Evolutionary conservation across 2,113 vertebrate genomes (phyloP).

Genomic region (Austrofundulus limnaeus): DNA sequence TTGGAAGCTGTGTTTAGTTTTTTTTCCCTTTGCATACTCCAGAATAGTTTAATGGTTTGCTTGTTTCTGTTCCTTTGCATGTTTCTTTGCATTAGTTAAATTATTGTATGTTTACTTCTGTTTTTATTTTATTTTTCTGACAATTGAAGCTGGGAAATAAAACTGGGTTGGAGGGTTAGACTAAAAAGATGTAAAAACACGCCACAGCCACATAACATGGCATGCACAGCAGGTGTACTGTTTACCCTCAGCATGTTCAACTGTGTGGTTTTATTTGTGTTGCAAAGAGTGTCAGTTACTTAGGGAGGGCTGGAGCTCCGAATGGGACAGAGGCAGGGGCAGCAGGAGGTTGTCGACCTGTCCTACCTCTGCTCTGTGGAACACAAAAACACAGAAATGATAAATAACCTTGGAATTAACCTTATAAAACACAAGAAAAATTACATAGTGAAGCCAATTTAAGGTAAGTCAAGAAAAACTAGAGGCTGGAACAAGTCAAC

Average conservation of each 20-base stretch:
- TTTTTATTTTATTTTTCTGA: slow-evolving; percentile 4
- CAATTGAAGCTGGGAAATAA: slow-evolving; percentile 27
- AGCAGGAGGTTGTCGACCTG: slow-evolving; percentile 6
- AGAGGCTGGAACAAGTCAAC: slow-evolving; percentile 34
- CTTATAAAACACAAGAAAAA: slow-evolving; percentile 12
- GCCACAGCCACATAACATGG: slow-evolving; percentile 64
- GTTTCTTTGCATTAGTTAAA: slow-evolving; percentile 67
- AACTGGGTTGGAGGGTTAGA: slow-evolving; percentile 28
- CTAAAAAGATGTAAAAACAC: slow-evolving; percentile 40
- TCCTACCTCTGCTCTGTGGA: slow-evolving; percentile 52
- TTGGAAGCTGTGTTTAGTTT: slow-evolving; percentile 52
- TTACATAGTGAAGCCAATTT: slow-evolving; percentile 10
- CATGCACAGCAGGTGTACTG: slow-evolving; percentile 65
- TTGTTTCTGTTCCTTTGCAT: slow-evolving; percentile 72
- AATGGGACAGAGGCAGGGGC: slow-evolving; percentile 39
- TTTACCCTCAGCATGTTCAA: slow-evolving; percentile 71
- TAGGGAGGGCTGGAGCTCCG: slow-evolving; percentile 46
- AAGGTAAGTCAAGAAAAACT: slow-evolving; percentile 75
- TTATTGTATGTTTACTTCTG: slow-evolving; percentile 58
- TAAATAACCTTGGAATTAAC: slow-evolving; percentile 34
- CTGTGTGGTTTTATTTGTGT: slow-evolving; percentile 65
- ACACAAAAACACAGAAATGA: slow-evolving; percentile 26
- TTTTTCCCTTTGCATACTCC: slow-evolving; percentile 63
- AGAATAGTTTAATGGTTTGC: slow-evolving; percentile 61
- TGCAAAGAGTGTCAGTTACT: slow-evolving; percentile 50